Conservation (phyloP, 2,113 vertebrate genomes). For the Archilochus colubris region DNA sequence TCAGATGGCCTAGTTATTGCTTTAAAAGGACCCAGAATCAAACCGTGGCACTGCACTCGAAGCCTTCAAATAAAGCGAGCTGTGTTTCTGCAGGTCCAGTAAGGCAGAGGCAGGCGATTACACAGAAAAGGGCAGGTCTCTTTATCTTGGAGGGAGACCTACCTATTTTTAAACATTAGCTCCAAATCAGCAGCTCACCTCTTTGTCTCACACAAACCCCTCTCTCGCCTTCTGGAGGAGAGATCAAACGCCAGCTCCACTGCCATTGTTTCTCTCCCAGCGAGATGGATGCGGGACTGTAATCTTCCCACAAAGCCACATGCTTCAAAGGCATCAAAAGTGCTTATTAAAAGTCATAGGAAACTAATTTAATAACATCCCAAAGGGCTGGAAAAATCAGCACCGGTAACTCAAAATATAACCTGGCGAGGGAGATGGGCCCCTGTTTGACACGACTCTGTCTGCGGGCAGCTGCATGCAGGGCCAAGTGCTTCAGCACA, state of each 20-base stretch:
- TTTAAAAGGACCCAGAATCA: constrained; percentile 71
- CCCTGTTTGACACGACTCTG: background rate
- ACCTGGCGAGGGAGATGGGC: background rate
- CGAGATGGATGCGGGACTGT: constrained; percentile 71
- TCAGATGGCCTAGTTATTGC: constrained; percentile 74
- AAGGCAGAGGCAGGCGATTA: constrained; percentile 60
- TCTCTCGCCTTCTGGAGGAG: constrained; percentile 66
- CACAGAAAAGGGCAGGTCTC: constrained; percentile 69
- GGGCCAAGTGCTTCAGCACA: background rate
- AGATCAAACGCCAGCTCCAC: constrained; percentile 67
- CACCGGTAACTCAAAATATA: constrained; percentile 16
- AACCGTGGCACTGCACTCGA: constrained; percentile 60
- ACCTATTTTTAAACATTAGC: constrained; percentile 75
- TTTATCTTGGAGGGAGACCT: constrained; percentile 78
- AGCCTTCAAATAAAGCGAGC: constrained; percentile 72
- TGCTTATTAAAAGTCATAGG: constrained; percentile 77
- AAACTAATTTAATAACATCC: constrained; percentile 76
- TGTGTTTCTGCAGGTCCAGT: constrained; percentile 60
- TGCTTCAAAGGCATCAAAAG: constrained; percentile 74
- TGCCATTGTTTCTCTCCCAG: constrained; percentile 77
- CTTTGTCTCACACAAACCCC: constrained; percentile 62
- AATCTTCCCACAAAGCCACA: constrained; percentile 73
- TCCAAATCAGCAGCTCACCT: constrained; percentile 60
- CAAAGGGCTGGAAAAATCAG: constrained; percentile 62
- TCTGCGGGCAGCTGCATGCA: background rate